Evolutionary conservation across 2,797 vertebrate genomes (phyloP).

Genomic region (Eupleurogrammus muticus): DNA sequence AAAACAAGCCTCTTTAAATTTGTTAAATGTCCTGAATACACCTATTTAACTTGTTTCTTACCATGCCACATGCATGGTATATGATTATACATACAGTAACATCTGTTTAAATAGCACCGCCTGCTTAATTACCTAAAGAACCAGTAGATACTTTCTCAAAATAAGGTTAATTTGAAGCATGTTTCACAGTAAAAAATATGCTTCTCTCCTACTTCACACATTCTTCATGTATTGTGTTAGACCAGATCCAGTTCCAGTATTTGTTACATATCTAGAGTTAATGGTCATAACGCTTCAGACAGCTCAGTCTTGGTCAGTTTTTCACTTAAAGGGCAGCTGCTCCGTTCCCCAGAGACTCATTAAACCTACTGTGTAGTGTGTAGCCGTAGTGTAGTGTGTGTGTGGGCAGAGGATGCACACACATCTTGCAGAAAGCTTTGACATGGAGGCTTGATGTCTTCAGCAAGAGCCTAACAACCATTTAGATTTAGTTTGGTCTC

Average conservation of each 20-base stretch:
- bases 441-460: slow-evolving; percentile 64
- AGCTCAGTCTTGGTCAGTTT: slow-evolving; percentile 70
- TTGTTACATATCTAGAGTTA: slow-evolving; percentile 72
- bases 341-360: slow-evolving; percentile 77
- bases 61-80: background rate
- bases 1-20: no score
- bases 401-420: slow-evolving; percentile 60
- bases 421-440: slow-evolving; percentile 62
- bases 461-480: slow-evolving; percentile 55
- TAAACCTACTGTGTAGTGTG: slow-evolving; percentile 62
- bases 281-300: slow-evolving; percentile 60
- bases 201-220: slow-evolving; percentile 6
- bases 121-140: background rate
- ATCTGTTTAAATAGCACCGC: background rate
- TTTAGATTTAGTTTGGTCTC: slow-evolving; percentile 39
- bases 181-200: background rate
- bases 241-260: slow-evolving; percentile 40
- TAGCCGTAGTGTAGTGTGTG: slow-evolving; percentile 50
- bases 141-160: background rate
- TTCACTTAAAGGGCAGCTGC: slow-evolving; percentile 74
- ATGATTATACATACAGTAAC: no score
- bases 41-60: no score
- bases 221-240: slow-evolving; percentile 30
- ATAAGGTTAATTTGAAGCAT: background rate
- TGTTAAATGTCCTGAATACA: no score